Conservation (phyloP, 2,888 invertebrate species). For the Oligia fasciuncula region DNA sequence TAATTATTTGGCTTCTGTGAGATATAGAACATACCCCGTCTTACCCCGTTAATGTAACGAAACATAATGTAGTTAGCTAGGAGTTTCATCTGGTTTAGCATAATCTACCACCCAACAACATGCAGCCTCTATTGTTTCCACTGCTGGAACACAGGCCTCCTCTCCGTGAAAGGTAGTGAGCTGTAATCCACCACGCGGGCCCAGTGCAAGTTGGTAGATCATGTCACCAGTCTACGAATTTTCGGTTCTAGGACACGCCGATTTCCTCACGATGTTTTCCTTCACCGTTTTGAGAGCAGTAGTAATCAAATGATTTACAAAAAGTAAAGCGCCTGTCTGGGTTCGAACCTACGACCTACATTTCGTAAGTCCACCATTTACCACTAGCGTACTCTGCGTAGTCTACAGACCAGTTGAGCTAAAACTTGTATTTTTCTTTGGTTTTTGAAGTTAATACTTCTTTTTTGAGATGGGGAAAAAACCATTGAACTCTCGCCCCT, state of each 20-base stretch:
- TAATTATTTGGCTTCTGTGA: conserved; percentile 27
- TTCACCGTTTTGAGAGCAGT: background rate
- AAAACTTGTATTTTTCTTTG: too few species aligned
- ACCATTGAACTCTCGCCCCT: too few species aligned
- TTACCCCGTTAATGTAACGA: background rate
- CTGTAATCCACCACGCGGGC: background rate
- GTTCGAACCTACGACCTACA: too few species aligned
- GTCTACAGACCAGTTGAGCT: background rate
- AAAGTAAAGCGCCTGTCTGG: too few species aligned
- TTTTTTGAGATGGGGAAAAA: too few species aligned
- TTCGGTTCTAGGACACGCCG: background rate
- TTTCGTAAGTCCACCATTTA: too few species aligned
- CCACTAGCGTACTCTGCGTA: background rate
- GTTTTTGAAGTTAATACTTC: too few species aligned
- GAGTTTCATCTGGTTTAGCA: background rate
- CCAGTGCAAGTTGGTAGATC: background rate
- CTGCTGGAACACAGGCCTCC: background rate
- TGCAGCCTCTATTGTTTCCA: background rate
- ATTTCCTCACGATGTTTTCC: background rate
- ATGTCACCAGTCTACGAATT: background rate
- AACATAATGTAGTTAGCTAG: background rate
- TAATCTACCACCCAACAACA: background rate
- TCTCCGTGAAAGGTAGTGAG: too few species aligned
- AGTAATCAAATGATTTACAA: too few species aligned
- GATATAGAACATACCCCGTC: background rate